These are phyloP conservation scores for Tapirus terrestris DNA, from an alignment of 2,113 vertebrate species.

Conservation along the genomic window DNA sequence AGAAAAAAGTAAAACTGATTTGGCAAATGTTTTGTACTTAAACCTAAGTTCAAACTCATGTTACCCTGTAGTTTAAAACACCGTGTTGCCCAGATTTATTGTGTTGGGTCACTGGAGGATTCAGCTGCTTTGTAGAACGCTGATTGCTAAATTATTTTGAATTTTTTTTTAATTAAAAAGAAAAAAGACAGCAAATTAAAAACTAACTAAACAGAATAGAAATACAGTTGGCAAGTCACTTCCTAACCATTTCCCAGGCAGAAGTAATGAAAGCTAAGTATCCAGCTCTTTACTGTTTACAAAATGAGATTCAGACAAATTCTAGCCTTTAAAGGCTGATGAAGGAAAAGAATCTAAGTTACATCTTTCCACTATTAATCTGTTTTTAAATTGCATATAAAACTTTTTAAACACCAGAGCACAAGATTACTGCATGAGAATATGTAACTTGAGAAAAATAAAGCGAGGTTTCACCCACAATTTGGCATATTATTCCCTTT, in stretches of 20 bases:
- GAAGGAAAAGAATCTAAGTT: neutral
- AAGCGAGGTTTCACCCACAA: neutral
- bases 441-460: neutral
- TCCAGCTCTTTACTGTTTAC: neutral
- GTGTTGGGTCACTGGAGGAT: neutral
- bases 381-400: slow-evolving; percentile 9
- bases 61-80: neutral
- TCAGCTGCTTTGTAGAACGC: neutral
- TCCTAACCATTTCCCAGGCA: neutral
- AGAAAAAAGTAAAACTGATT: neutral
- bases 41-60: neutral
- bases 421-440: neutral
- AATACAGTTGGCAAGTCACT: neutral
- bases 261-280: neutral
- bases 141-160: neutral
- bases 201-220: neutral
- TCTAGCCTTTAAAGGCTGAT: neutral
- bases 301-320: neutral
- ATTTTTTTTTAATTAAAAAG: neutral
- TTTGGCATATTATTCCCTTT: neutral
- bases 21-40: neutral
- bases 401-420: neutral
- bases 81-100: neutral
- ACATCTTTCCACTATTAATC: neutral
- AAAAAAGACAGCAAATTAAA: neutral